Conservation (phyloP, 1,140 invertebrate genomes). For the Hypsibius dujardini region DNA sequence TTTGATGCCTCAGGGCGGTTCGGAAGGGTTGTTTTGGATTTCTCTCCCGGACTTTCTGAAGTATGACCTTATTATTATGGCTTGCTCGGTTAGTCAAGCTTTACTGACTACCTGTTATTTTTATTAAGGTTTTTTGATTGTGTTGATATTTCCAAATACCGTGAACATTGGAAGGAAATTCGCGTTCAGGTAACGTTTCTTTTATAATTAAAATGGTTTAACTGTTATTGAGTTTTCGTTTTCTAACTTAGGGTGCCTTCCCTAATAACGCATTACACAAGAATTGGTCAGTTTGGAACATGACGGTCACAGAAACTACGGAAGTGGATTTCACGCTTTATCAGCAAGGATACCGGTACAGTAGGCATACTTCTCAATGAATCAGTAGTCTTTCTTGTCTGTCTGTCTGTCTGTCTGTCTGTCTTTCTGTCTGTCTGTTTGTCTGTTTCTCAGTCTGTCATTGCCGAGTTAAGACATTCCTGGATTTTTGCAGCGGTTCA, state of each 20-base stretch:
- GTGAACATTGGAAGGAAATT: slow-evolving; percentile 73
- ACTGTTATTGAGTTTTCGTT: slow-evolving; percentile 26
- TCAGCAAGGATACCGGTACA: slow-evolving; percentile 74
- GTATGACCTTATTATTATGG: slow-evolving; percentile 35
- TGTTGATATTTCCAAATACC: slow-evolving; percentile 94
- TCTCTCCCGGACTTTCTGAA: slow-evolving; percentile 79
- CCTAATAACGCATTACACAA: slow-evolving; percentile 60
- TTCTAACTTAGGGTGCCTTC: slow-evolving; percentile 24
- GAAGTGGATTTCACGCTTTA: slow-evolving; percentile 91
- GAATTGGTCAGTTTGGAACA: slow-evolving; percentile 59
- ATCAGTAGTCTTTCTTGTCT: background rate
- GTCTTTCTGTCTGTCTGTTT: no score
- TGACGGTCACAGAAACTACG: slow-evolving; percentile 78
- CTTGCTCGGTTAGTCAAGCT: background rate
- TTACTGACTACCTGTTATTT: slow-evolving; percentile 17
- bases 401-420: no score
- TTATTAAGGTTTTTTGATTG: slow-evolving; percentile 74
- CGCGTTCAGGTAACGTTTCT: slow-evolving; percentile 57
- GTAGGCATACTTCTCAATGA: slow-evolving; percentile 22
- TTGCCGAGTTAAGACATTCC: no score
- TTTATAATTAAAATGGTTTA: slow-evolving; percentile 26
- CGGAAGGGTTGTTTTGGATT: slow-evolving; percentile 93
- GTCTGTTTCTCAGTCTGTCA: no score
- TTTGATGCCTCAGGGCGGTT: slow-evolving; percentile 58
- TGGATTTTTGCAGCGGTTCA: slow-evolving; percentile 25